Conservation (phyloP, 1,140 invertebrate genomes). For the Aphelenchoides avenae region DNA sequence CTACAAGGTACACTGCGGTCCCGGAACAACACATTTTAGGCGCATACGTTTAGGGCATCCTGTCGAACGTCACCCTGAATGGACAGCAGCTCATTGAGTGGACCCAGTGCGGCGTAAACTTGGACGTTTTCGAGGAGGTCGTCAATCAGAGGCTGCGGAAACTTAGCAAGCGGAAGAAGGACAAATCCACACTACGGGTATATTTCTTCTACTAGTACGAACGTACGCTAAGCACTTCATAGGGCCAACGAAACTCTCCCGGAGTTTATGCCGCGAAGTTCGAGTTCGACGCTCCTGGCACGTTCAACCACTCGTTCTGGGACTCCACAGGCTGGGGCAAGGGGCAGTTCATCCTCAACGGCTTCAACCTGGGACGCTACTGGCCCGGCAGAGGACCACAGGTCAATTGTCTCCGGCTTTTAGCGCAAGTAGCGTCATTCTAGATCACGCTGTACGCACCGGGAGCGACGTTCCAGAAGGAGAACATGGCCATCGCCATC, state of each 20-base stretch:
- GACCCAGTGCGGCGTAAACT: slow-evolving; percentile 30
- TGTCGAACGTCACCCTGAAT: slow-evolving; percentile 15
- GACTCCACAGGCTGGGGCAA: slow-evolving; percentile 26
- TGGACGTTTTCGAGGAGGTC: not conserved
- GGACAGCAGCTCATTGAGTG: slow-evolving; percentile 19
- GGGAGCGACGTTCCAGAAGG: slow-evolving; percentile 22
- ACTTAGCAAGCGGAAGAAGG: not conserved
- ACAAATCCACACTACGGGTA: too few species aligned
- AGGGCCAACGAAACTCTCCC: too few species aligned
- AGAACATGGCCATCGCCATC: slow-evolving; percentile 15
- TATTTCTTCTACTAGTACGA: too few species aligned
- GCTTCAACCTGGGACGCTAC: slow-evolving; percentile 33
- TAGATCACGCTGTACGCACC: slow-evolving; percentile 32
- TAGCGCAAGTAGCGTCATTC: not conserved
- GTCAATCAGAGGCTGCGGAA: not conserved
- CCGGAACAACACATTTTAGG: too few species aligned
- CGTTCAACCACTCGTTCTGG: slow-evolving; percentile 20
- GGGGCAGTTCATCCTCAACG: slow-evolving; percentile 22
- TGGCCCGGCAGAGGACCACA: slow-evolving; percentile 31
- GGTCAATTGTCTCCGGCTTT: slow-evolving; percentile 6
- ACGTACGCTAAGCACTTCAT: too few species aligned
- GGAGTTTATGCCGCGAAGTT: slow-evolving; percentile 16
- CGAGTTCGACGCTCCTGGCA: slow-evolving; percentile 13
- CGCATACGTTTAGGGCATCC: slow-evolving; percentile 17
- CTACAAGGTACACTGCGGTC: too few species aligned